phyloP scores from a whole-genome alignment of 92 coral and sea anemone genomes.

The Zoanthus sociatus region DNA sequence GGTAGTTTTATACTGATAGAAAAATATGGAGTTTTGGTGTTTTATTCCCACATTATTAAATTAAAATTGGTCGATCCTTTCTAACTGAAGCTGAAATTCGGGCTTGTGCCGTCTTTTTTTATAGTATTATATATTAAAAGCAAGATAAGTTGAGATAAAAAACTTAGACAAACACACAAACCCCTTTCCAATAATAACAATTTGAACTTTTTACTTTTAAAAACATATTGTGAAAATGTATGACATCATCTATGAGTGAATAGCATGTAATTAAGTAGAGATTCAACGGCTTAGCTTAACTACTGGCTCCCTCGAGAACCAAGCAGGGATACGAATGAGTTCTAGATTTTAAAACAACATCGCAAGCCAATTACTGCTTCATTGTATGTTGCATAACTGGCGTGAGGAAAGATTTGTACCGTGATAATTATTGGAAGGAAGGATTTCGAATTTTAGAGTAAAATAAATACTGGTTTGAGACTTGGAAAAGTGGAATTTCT shows the following conservation, averaged over 20 bases:
- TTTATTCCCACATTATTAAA: no score
- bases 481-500: no score
- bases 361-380: no score
- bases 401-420: neutral
- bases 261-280: neutral
- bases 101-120: neutral
- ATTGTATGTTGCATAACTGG: neutral
- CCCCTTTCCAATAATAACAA: no score
- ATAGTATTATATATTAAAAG: neutral
- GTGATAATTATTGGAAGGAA: neutral
- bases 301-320: neutral
- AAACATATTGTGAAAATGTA: neutral
- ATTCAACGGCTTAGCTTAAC: no score
- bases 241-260: neutral
- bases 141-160: neutral
- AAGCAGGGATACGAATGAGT: neutral
- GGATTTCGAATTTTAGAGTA: neutral
- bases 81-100: neutral
- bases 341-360: no score
- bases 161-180: no score
- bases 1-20: no score
- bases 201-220: no score
- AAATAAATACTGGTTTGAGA: no score
- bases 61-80: neutral
- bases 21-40: no score